phyloP scores from a whole-genome alignment of 2,888 invertebrate genomes.

The Caenorhabditis sp. region DNA sequence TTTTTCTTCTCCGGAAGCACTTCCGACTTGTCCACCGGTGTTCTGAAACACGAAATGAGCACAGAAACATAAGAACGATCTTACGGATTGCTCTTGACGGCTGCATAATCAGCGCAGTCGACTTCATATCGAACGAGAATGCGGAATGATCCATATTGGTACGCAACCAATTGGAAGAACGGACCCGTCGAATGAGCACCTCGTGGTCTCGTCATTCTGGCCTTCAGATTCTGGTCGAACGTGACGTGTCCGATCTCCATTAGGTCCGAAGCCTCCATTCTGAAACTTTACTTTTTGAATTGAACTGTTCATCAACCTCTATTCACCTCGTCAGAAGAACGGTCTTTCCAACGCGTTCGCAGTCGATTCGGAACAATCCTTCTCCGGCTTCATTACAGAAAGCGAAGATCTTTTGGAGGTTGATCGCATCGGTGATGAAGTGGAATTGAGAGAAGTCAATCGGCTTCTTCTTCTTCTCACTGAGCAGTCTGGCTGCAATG shows the following conservation, averaged over 20 bases:
- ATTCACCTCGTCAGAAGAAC: constrained; percentile 75
- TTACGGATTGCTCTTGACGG: constrained; percentile 68
- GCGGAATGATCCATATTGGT: constrained; percentile 77
- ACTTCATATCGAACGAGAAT: constrained; percentile 78
- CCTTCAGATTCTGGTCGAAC: constrained; percentile 74
- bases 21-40: constrained; percentile 68
- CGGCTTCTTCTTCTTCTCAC: constrained; percentile 75
- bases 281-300: constrained; percentile 18
- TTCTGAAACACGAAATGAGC: constrained; percentile 47
- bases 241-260: constrained; percentile 76
- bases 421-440: constrained; percentile 79
- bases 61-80: constrained; percentile 5
- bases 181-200: constrained; percentile 76
- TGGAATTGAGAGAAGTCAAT: constrained; percentile 78
- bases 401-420: constrained; percentile 79
- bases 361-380: constrained; percentile 79
- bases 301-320: too few relatives aligned
- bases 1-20: constrained; percentile 70
- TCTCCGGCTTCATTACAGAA: constrained; percentile 79
- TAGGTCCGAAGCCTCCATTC: constrained; percentile 78
- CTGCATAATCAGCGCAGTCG: constrained; percentile 78
- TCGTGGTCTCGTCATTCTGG: constrained; percentile 74
- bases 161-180: constrained; percentile 77
- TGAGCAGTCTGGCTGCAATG: constrained; percentile 72
- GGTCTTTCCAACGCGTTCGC: constrained; percentile 79